A percentile compares a stretch with the other conserved stretches of the same genome.
Conservation (phyloP, 2,113 vertebrate species). For the Dryoscopus gambensis region DNA sequence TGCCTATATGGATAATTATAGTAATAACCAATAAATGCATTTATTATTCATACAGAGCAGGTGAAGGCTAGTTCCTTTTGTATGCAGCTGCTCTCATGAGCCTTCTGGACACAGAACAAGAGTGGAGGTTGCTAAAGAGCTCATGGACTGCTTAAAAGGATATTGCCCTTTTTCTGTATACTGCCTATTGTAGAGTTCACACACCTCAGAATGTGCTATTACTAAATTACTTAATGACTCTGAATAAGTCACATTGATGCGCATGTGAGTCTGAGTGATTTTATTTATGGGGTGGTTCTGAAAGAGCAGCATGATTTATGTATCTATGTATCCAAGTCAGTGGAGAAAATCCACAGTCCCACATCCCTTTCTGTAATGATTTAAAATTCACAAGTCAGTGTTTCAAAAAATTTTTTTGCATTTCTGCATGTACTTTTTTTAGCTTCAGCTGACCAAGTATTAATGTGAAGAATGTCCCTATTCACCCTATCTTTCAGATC, state of each 20-base stretch:
- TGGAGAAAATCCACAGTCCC: neutral
- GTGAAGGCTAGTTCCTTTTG: neutral
- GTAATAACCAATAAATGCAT: neutral
- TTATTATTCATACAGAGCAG: neutral
- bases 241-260: neutral
- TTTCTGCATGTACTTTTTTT: neutral
- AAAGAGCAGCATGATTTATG: neutral
- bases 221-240: neutral
- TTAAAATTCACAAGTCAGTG: neutral
- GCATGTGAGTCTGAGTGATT: neutral
- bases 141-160: neutral
- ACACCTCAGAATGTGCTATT: neutral
- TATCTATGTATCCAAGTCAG: neutral
- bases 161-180: neutral
- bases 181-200: neutral
- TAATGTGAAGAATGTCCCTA: neutral
- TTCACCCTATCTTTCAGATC: neutral
- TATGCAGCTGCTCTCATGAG: neutral
- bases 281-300: neutral
- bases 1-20: neutral
- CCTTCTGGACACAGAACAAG: neutral
- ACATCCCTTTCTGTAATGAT: neutral
- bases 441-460: neutral
- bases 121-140: neutral
- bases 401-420: neutral